These are phyloP conservation scores for Hyaena hyaena DNA, from an alignment of 2,113 vertebrate species.

Conservation along the genomic window DNA sequence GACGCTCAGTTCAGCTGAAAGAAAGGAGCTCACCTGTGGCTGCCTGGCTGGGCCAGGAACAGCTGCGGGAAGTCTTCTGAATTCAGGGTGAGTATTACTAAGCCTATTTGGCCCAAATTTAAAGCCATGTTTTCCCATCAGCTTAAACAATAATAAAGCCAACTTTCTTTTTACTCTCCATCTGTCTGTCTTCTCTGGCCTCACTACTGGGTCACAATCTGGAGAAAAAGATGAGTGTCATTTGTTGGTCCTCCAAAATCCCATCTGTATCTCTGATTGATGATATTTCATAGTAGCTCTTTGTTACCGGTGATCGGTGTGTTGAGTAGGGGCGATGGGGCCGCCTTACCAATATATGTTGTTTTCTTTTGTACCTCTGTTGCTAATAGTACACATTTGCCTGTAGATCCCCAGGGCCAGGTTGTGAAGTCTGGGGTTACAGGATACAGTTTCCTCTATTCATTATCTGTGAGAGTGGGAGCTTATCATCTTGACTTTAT, in stretches of 20 bases:
- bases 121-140: slow-evolving; percentile 3
- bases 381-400: not conserved
- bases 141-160: not conserved
- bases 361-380: not conserved
- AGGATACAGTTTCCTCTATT: not conserved
- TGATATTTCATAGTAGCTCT: not conserved
- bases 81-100: not conserved
- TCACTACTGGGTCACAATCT: slow-evolving; percentile 19
- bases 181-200: slow-evolving; percentile 5
- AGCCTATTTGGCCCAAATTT: not conserved
- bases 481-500: not conserved
- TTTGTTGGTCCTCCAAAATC: not conserved
- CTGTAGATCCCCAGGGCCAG: not conserved
- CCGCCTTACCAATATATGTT: not conserved
- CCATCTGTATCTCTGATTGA: not conserved
- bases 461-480: not conserved
- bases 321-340: not conserved
- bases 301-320: not conserved
- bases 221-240: not conserved
- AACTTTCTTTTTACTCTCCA: slow-evolving; percentile 33
- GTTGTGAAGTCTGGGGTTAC: not conserved
- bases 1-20: not conserved
- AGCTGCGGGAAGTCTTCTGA: not conserved
- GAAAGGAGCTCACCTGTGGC: not conserved
- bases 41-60: not conserved